A percentile compares a stretch with the other conserved stretches of the same genome.
Conservation (phyloP, 2,797 vertebrate genomes). For the Paramormyrops hopkinsi region DNA sequence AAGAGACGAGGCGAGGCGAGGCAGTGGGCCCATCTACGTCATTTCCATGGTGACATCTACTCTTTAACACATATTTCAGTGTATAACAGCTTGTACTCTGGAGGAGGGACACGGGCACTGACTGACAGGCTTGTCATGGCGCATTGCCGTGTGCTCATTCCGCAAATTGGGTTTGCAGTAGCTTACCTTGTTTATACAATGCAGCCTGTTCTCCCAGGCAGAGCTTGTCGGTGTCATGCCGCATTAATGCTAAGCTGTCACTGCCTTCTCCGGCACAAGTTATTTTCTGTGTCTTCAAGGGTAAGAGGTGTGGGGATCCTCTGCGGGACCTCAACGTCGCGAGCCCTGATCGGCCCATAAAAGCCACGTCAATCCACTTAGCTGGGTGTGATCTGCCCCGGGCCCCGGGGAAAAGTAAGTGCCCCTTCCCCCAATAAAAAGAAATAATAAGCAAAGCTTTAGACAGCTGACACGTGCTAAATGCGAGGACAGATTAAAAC, state of each 20-base stretch:
- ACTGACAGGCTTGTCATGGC: slow-evolving; percentile 19
- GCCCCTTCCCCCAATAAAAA: background rate
- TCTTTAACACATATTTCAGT: slow-evolving; percentile 35
- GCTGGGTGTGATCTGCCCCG: slow-evolving; percentile 31
- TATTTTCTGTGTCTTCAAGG: slow-evolving; percentile 34
- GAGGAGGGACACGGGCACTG: slow-evolving; percentile 2
- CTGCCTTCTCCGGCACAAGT: slow-evolving; percentile 23
- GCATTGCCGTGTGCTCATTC: slow-evolving; percentile 30
- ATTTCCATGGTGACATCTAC: slow-evolving; percentile 29
- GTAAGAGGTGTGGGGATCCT: slow-evolving; percentile 35
- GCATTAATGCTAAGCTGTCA: slow-evolving; percentile 48
- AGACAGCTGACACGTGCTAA: background rate
- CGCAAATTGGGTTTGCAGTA: slow-evolving; percentile 49
- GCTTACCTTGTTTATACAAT: slow-evolving; percentile 51
- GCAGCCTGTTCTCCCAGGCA: slow-evolving; percentile 48
- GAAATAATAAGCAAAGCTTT: background rate
- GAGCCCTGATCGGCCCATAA: slow-evolving; percentile 34
- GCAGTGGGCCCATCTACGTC: background rate
- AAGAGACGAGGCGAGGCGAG: background rate
- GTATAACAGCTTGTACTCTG: background rate
- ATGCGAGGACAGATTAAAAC: background rate
- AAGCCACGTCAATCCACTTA: slow-evolving; percentile 36
- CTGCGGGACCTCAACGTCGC: slow-evolving; percentile 28
- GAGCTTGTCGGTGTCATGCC: slow-evolving; percentile 42
- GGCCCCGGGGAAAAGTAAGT: slow-evolving; percentile 18